Base-by-base conservation (phyloP, 2,797 vertebrate species). In the Mycteria americana region DNA sequence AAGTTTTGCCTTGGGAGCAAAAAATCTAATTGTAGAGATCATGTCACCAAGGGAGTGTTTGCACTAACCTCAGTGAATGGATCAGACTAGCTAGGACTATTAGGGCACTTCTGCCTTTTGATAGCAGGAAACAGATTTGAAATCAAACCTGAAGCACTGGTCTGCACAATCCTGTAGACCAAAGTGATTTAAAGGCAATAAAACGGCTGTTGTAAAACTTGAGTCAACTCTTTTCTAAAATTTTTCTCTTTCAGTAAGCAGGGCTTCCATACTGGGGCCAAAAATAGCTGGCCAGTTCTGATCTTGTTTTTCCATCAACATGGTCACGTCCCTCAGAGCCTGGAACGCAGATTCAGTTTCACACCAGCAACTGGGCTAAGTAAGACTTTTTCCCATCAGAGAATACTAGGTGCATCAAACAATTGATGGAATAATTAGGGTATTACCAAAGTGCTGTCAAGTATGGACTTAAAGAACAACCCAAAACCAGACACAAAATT, bases 401-500 rank as follows among this genome's bases (percentile, higher is more conserved):
- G 97, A 97, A 97, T 97, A 96, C 95, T 28, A 95, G 57, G 94
- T 94, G 93, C 97, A 97, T 96, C 97, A 96, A 97, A 97, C 85
- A 97, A 95, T 93, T 96, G 96, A 97, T 97, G 96, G 95, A 97
- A 97, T 96, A 97, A 96, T 88, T 81, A 60, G 91, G 69, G 79
- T 89, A 92, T 94, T 94, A 96, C 91, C 79, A 82, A 96, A 96
- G 91, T 93, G 92, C 93, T 89, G 87, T 95, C 92, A 91, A 85
- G 72, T 93, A 79, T 39, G 85, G 91, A 85, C 91, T 89, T 72
- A 19, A 41, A 89, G 81, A 74, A 77, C 65, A 88, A 84, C 81
- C 54, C 48, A 54, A 56, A 92, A 67, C 10, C 69, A 85, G 68
- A 87, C 74, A 65, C 78, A 57, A 88, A 77, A 85, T 72, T 57